phyloP scores from a whole-genome alignment of 2,113 vertebrate genomes.

The Poecilia latipinna region DNA sequence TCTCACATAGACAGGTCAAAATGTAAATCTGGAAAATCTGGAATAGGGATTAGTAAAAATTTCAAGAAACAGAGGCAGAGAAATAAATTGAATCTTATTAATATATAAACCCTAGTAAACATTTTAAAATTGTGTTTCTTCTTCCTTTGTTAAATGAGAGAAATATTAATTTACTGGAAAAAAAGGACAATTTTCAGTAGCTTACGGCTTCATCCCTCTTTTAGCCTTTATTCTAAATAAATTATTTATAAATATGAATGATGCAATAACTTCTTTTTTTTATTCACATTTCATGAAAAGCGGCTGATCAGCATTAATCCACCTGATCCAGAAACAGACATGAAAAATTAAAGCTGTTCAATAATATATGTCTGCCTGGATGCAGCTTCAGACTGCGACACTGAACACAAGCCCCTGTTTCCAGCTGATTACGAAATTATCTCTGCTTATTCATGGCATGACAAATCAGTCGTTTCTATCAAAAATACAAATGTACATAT shows the following conservation, averaged over 20 bases:
- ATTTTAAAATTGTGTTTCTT: not conserved
- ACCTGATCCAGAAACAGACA: slow-evolving; percentile 56
- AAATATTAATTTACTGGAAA: not conserved
- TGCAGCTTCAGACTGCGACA: not conserved
- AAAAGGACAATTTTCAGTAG: too few species aligned
- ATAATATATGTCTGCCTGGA: not conserved
- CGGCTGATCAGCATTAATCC: slow-evolving; percentile 32
- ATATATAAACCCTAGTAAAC: not conserved
- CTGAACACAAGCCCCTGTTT: not conserved
- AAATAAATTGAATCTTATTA: not conserved
- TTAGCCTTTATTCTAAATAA: not conserved
- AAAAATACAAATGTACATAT: not conserved
- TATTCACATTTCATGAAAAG: too few species aligned
- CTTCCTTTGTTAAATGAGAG: not conserved
- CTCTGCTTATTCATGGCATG: slow-evolving; percentile 13
- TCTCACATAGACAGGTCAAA: not conserved
- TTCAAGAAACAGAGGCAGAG: not conserved
- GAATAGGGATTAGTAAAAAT: too few species aligned
- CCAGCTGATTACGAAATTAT: not conserved
- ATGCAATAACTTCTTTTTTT: too few species aligned
- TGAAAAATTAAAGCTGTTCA: slow-evolving; percentile 24
- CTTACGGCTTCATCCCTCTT: slow-evolving; percentile 5
- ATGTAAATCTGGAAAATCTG: not conserved
- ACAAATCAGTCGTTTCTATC: slow-evolving; percentile 3
- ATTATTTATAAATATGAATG: too few species aligned